Conservation (phyloP, 2,888 invertebrate genomes). For the Standfussiana lucernea region DNA sequence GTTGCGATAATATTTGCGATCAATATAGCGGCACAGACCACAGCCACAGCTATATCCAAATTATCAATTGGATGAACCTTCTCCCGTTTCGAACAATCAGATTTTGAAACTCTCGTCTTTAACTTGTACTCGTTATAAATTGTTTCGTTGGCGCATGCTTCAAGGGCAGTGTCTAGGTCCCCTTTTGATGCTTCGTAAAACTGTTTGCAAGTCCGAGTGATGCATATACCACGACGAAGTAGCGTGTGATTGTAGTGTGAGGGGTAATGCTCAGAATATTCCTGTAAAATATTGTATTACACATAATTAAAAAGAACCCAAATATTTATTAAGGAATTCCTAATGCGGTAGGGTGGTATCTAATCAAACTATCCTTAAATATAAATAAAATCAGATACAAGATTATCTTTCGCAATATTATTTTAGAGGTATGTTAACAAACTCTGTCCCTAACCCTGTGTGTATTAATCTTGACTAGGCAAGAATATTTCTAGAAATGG, state of each 20-base stretch:
- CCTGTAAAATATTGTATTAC: slow-evolving; percentile 70
- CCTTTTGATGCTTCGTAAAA: slow-evolving; percentile 64
- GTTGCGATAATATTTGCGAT: slow-evolving; percentile 53
- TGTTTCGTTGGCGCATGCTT: slow-evolving; percentile 63
- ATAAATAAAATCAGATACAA: not conserved
- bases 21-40: slow-evolving; percentile 28
- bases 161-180: slow-evolving; percentile 54
- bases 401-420: too few species aligned
- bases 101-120: slow-evolving; percentile 45
- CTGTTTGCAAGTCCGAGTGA: slow-evolving; percentile 77
- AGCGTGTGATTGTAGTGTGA: slow-evolving; percentile 84
- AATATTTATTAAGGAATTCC: not conserved
- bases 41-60: slow-evolving; percentile 45
- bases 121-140: slow-evolving; percentile 49
- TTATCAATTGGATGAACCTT: slow-evolving; percentile 26
- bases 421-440: too few species aligned
- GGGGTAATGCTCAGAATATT: slow-evolving; percentile 77
- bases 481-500: too few species aligned
- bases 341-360: not conserved
- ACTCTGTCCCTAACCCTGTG: too few species aligned
- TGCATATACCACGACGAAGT: slow-evolving; percentile 81
- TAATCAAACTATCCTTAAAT: not conserved
- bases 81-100: slow-evolving; percentile 38
- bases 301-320: not conserved
- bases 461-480: too few species aligned